Evolutionary conservation across 2,797 vertebrate genomes (phyloP), one percentile per base, ranked within the genome.

Genomic region (Picus viridis): DNA sequence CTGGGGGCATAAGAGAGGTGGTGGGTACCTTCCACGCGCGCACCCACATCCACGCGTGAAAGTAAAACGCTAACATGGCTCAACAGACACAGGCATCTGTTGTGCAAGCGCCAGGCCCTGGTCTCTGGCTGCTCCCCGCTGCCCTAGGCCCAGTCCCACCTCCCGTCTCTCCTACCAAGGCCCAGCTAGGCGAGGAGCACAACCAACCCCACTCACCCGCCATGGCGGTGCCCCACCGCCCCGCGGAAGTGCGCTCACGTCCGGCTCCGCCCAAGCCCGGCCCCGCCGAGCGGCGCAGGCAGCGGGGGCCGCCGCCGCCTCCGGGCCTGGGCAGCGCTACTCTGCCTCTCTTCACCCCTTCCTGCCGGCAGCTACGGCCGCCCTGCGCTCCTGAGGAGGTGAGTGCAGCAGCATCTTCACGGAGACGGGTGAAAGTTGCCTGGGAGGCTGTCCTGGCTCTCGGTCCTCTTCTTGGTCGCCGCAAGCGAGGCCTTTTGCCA

Each of bases 211-310:
- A 73, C 95, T 87, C 78, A 96, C 94, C 96, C 22, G 88, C 82
- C 95, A 62, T 95, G 61, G 17, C 62, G 47, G 45, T 86, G 26
- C 72, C 1, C 74, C 63, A 39, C 89, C 70, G 17, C 83, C 13
- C 62, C 76, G 58, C 93, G 92, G 96, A 96, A 95, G 63, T 95
- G 87, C 65, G 83, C 85, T 95, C 94, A 95, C 93, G 89, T 94
- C 94, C 95, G 95, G 94, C 85, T 81, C 95, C 94, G 90, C 96
- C 96, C 90, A 58, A 51, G 45, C 83, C 76, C 72, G 65, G 79
- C 84, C 72, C 56, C n/a, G 51, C 74, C 62, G 74, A 76, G 65
- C 73, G 62, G 77, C 70, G 65, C 72, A 83, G 84, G 77, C 77
- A 69, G 74, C 59, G 16, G 85, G 34, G 51, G 77, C 41, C 9